phyloP scores from a whole-genome alignment of 2,888 invertebrate genomes.

The Xestoiulus laeticollis region DNA sequence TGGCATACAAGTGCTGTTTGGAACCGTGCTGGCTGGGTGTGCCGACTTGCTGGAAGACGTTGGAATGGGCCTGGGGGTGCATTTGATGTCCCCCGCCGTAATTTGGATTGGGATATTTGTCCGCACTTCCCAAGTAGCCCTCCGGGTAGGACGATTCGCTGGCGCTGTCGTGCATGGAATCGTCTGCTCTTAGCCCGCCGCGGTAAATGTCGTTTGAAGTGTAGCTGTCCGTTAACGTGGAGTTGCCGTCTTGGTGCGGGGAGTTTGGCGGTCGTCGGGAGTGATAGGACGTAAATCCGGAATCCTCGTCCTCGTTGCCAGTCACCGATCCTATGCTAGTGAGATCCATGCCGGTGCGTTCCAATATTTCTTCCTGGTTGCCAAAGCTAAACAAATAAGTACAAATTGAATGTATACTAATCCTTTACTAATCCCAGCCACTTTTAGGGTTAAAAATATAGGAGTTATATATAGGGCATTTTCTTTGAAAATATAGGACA shows the following conservation, averaged over 20 bases:
- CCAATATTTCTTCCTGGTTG: constrained; percentile 47
- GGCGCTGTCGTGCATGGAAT: constrained; percentile 51
- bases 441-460: too few relatives aligned
- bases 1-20: constrained; percentile 82
- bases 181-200: constrained; percentile 46
- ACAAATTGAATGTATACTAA: too few relatives aligned
- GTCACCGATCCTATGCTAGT: constrained; percentile 38
- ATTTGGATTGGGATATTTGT: constrained; percentile 58
- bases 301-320: constrained; percentile 58
- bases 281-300: constrained; percentile 59
- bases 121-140: constrained; percentile 57
- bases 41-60: constrained; percentile 41
- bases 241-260: constrained; percentile 55
- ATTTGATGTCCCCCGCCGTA: constrained; percentile 51
- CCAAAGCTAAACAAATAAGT: constrained; percentile 29
- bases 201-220: constrained; percentile 45
- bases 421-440: too few relatives aligned
- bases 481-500: too few relatives aligned
- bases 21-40: constrained; percentile 42
- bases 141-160: constrained; percentile 54
- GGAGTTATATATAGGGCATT: too few relatives aligned
- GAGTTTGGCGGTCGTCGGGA: constrained; percentile 56
- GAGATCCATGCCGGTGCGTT: constrained; percentile 43
- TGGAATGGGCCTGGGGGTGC: constrained; percentile 36
- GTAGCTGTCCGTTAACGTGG: constrained; percentile 50